Percentiles rank a stretch among this genome's conserved stretches.
Conservation (phyloP, 2,113 vertebrate genomes). For the Heterochromis multidens region DNA sequence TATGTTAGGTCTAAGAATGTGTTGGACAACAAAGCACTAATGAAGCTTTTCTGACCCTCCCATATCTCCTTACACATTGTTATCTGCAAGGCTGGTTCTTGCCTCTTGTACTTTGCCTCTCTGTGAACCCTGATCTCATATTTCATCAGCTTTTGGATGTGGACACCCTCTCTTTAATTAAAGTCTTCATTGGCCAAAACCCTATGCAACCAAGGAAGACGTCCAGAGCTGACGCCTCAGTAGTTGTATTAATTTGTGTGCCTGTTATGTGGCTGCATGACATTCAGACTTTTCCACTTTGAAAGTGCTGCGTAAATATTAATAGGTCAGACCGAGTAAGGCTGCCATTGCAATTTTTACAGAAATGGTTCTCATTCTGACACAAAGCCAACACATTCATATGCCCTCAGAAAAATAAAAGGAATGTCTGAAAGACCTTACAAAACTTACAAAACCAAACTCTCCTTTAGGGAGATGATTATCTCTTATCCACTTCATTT, state of each 20-base stretch:
- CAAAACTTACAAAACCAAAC: background rate
- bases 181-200: background rate
- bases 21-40: background rate
- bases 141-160: background rate
- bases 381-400: background rate
- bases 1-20: background rate
- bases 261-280: background rate
- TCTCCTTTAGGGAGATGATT: background rate
- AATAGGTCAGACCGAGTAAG: background rate
- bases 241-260: fast-evolving
- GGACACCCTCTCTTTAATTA: background rate
- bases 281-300: fast-evolving
- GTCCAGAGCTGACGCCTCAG: background rate
- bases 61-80: background rate
- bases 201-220: too few species aligned
- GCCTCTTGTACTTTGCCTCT: background rate
- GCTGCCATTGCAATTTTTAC: background rate
- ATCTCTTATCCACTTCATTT: background rate
- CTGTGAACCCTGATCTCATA: background rate
- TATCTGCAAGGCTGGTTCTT: too few species aligned
- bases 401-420: background rate
- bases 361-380: background rate
- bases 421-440: background rate
- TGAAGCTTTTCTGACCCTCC: background rate
- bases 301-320: background rate